These are phyloP conservation scores for Geodia barretti DNA, from an alignment of 37 sponge, comb jelly and placozoan genomes.

Conservation along the genomic window DNA sequence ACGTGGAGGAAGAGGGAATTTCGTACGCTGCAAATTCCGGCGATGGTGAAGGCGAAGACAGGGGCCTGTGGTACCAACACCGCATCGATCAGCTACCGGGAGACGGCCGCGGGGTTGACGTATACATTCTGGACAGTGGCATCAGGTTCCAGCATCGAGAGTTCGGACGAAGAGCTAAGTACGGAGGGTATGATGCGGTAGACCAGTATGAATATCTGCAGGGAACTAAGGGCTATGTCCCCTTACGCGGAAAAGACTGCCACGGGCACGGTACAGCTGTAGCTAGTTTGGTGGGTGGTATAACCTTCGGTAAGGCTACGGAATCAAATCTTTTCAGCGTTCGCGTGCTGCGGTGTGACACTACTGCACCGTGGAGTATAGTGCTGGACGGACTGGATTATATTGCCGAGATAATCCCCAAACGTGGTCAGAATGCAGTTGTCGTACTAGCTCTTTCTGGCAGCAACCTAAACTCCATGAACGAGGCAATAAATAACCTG, in stretches of 20 bases:
- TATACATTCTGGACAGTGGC: slow-evolving; percentile 64
- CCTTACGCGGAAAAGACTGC: slow-evolving; percentile 41
- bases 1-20: slow-evolving; percentile 27
- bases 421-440: background rate
- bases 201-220: slow-evolving; percentile 9
- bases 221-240: background rate
- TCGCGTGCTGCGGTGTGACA: slow-evolving; percentile 34
- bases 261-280: slow-evolving; percentile 67
- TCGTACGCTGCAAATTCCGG: background rate
- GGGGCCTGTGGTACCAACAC: slow-evolving; percentile 40
- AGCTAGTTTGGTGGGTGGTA: slow-evolving; percentile 41
- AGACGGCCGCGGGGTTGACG: slow-evolving; percentile 46
- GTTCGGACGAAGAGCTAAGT: slow-evolving; percentile 35
- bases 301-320: slow-evolving; percentile 46
- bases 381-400: slow-evolving; percentile 35
- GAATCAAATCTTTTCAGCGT: slow-evolving; percentile 37
- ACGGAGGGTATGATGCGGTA: slow-evolving; percentile 42
- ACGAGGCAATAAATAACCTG: slow-evolving; percentile 18
- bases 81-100: slow-evolving; percentile 51
- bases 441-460: slow-evolving; percentile 42
- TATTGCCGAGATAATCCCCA: background rate
- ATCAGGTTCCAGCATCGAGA: slow-evolving; percentile 41
- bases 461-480: background rate
- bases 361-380: slow-evolving; percentile 17
- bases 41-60: background rate